Evolutionary conservation across 1,140 invertebrate genomes (phyloP).

Genomic region (Acromyrmex heyeri): DNA sequence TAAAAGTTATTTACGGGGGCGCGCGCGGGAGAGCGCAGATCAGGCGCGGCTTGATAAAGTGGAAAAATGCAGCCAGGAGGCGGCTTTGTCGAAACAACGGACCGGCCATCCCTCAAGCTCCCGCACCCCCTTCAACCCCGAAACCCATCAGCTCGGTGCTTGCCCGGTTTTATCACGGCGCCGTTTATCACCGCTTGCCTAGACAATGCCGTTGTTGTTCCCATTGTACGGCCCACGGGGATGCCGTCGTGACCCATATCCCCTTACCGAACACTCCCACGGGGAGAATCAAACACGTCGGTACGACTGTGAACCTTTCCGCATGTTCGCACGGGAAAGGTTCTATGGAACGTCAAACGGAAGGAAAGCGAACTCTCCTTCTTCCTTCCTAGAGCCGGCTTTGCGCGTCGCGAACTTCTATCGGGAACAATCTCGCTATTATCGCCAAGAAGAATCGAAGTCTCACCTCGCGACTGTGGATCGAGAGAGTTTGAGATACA

Average conservation of each 20-base stretch:
- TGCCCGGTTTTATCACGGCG: constrained; percentile 80
- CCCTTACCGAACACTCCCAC: constrained; percentile 49
- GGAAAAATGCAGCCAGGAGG: constrained; percentile 73
- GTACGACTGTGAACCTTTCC: constrained; percentile 52
- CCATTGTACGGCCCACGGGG: constrained; percentile 68
- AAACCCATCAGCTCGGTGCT: constrained; percentile 75
- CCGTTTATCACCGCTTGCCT: constrained; percentile 81
- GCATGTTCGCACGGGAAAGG: not conserved
- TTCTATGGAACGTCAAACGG: constrained; percentile 42
- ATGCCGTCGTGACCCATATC: constrained; percentile 74
- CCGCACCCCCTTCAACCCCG: constrained; percentile 33
- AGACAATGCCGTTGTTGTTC: constrained; percentile 78
- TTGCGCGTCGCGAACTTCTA: constrained; percentile 48
- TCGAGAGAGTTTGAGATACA: not conserved
- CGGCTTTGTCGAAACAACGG: constrained; percentile 75
- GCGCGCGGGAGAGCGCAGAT: constrained; percentile 45
- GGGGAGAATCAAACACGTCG: constrained; percentile 58
- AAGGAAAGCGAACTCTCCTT: constrained; percentile 13
- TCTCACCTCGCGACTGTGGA: not conserved
- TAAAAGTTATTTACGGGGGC: constrained; percentile 73
- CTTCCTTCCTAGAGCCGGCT: constrained; percentile 13
- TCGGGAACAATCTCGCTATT: constrained; percentile 52
- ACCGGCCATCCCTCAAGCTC: constrained; percentile 77
- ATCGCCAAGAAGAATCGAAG: constrained; percentile 36
- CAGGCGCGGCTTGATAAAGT: constrained; percentile 72